These are phyloP conservation scores for Limnothrissa miodon DNA, from an alignment of 2,113 vertebrate genomes.

Conservation along the genomic window DNA sequence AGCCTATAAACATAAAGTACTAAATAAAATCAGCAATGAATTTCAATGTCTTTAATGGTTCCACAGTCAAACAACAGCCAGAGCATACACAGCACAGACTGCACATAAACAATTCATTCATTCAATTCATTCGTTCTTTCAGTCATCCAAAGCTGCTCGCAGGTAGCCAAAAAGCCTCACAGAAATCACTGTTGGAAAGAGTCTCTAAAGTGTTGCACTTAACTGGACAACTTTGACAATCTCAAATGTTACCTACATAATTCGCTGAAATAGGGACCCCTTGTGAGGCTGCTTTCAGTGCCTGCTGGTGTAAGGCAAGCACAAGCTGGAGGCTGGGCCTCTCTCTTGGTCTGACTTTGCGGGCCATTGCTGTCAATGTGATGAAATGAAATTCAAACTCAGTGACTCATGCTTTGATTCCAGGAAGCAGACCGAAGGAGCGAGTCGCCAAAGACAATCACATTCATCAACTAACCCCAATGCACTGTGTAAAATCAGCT, in stretches of 20 bases:
- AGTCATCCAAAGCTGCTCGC: too few relatives aligned
- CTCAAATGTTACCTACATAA: not conserved
- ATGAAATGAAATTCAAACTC: constrained; percentile 38
- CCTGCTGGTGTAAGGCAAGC: not conserved
- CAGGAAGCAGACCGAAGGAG: not conserved
- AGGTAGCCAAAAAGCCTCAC: too few relatives aligned
- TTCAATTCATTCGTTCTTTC: too few relatives aligned
- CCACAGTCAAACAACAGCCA: not conserved
- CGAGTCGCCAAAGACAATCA: not conserved
- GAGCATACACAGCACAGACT: not conserved
- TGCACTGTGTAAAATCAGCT: constrained; percentile 3
- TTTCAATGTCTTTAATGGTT: not conserved
- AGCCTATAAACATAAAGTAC: not conserved
- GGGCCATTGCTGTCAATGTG: constrained; percentile 34
- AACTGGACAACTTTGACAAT: not conserved
- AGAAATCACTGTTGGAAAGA: too few relatives aligned
- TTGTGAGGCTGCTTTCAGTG: not conserved
- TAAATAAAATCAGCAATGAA: not conserved
- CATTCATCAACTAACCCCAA: not conserved
- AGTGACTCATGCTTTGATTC: constrained; percentile 25
- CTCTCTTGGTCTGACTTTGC: constrained; percentile 29
- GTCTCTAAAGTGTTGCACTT: too few relatives aligned
- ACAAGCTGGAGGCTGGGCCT: not conserved
- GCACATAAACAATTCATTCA: too few relatives aligned
- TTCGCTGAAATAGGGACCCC: not conserved